Evolutionary conservation across 2,113 vertebrate genomes (phyloP).

Genomic region (Semicossyphus pulcher): DNA sequence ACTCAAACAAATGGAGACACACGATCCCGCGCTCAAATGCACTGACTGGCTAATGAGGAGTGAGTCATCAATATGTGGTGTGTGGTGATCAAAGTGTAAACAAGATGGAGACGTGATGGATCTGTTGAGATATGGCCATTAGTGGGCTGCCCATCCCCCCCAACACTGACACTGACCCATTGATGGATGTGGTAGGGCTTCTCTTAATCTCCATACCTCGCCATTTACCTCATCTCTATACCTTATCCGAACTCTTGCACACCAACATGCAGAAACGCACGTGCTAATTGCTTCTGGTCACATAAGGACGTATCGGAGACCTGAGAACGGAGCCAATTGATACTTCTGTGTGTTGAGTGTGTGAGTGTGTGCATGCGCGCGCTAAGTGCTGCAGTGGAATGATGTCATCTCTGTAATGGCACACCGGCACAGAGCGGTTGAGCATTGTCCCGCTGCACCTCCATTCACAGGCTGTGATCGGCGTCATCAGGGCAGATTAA

Average conservation of each 20-base stretch:
- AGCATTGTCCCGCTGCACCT: constrained; percentile 66
- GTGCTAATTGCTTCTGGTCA: constrained; percentile 54
- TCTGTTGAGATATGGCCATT: constrained; percentile 63
- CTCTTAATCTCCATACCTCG: constrained; percentile 41
- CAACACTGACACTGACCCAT: constrained; percentile 19
- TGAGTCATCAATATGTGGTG: constrained; percentile 67
- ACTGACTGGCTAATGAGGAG: constrained; percentile 57
- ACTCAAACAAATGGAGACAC: constrained; percentile 36
- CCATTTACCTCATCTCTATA: constrained; percentile 41
- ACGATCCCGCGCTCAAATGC: constrained; percentile 15
- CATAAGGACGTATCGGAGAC: constrained; percentile 46
- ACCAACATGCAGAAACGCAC: constrained; percentile 34
- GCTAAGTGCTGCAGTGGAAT: constrained; percentile 80
- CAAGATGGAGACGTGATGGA: constrained; percentile 70
- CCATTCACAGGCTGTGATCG: constrained; percentile 72
- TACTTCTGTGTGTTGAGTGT: constrained; percentile 40
- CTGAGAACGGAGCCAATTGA: constrained; percentile 69
- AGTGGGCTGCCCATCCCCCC: constrained; percentile 53
- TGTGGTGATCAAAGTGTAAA: constrained; percentile 69
- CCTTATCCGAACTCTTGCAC: constrained; percentile 40
- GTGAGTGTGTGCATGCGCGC: constrained; percentile 40
- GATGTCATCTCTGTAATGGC: constrained; percentile 82
- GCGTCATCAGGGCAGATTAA: constrained; percentile 70
- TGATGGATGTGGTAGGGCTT: constrained; percentile 59
- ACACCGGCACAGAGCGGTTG: constrained; percentile 69